These are phyloP conservation scores for Dorcus parallelipipedus DNA, from an alignment of 2,888 invertebrate species.

Conservation along the genomic window DNA sequence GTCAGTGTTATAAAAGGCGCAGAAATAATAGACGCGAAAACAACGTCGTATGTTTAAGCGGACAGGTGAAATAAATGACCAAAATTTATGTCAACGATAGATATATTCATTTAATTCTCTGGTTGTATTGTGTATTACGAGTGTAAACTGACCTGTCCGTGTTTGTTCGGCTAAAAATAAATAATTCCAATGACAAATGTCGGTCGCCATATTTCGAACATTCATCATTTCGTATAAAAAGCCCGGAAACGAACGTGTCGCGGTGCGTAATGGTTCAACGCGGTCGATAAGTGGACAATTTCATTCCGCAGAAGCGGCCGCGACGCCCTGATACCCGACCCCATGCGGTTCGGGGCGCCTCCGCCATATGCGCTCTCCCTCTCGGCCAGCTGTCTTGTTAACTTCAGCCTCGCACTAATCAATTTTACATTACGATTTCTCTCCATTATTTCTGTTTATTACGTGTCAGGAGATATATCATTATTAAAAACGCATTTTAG, in stretches of 20 bases:
- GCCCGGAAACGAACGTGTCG: slow-evolving; percentile 40
- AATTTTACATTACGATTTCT: slow-evolving; percentile 42
- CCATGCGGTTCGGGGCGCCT: slow-evolving; percentile 8
- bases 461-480: slow-evolving; percentile 37
- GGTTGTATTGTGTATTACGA: slow-evolving; percentile 9
- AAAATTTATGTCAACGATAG: slow-evolving; percentile 2
- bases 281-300: slow-evolving; percentile 41
- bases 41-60: not conserved
- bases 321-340: not conserved
- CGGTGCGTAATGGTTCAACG: slow-evolving; percentile 39
- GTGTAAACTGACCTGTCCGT: slow-evolving; percentile 32
- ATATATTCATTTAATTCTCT: slow-evolving; percentile 32
- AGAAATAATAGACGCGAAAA: not conserved
- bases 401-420: slow-evolving; percentile 34
- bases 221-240: slow-evolving; percentile 30
- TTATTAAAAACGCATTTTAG: slow-evolving; percentile 44
- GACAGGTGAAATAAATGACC: no score
- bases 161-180: slow-evolving; percentile 34
- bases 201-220: slow-evolving; percentile 30
- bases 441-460: slow-evolving; percentile 31
- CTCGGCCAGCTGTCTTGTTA: slow-evolving; percentile 37
- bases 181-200: slow-evolving; percentile 37
- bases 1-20: no score
- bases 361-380: slow-evolving; percentile 24
- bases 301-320: slow-evolving; percentile 14